Base-by-base conservation (phyloP, 2,888 invertebrate genomes). In the Melanotus villosus region DNA sequence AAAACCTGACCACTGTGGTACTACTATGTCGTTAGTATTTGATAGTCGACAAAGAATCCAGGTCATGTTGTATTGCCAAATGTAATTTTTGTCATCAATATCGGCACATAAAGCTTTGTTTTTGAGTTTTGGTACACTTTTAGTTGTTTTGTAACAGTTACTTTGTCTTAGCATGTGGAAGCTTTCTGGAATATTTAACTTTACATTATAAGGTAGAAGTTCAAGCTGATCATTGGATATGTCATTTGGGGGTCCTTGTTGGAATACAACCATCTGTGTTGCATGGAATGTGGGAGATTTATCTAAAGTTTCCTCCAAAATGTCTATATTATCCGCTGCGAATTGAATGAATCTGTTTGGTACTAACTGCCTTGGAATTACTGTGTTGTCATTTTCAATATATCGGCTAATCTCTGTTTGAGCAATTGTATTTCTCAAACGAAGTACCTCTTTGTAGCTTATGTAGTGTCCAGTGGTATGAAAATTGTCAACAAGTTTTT, bases 271-370 rank as follows among this genome's bases (percentile, higher is more conserved):
- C 41, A 74, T 67, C 64, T 75, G 71, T 1, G 73, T 73, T 4
- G 54, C 75, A 38, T 73, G 73, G 50, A 75, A 73, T 14, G 73
- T 73, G 1, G 70, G 68, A n/a, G 60, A 12, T 34, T 73, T 73
- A 32, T n/a, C n/a, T n/a, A n/a, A n/a, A n/a, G n/a, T n/a, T n/a
- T n/a, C n/a, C n/a, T n/a, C n/a, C n/a, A n/a, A n/a, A n/a, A n/a
- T n/a, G n/a, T n/a, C n/a, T n/a, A n/a, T n/a, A n/a, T n/a, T n/a
- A n/a, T n/a, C n/a, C n/a, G n/a, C n/a, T n/a, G n/a, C n/a, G n/a
- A n/a, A n/a, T n/a, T n/a, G n/a, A n/a, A n/a, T n/a, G n/a, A n/a
- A n/a, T n/a, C n/a, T n/a, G n/a, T n/a, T n/a, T n/a, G n/a, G n/a
- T n/a, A n/a, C n/a, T n/a, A n/a, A 26, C 26, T 60, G 60, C 32